A percentile compares a stretch with the other conserved stretches of the same genome.
phyloP scores from a whole-genome alignment of 1,140 invertebrate genomes.

The Heliothis subflexa region DNA sequence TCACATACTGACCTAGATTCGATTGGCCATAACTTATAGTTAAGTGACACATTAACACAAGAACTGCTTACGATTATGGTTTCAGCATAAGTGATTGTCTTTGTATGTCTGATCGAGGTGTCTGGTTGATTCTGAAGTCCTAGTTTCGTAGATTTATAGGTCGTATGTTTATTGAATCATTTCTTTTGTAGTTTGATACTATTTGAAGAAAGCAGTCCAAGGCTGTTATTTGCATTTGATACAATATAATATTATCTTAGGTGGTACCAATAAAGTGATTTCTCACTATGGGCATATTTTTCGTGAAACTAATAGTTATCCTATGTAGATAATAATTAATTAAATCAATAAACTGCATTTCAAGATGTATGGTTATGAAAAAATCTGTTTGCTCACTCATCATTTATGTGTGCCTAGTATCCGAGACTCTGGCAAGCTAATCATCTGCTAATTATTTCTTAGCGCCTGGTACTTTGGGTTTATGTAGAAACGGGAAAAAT shows the following conservation, averaged over 20 bases:
- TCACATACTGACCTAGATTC: constrained; percentile 20
- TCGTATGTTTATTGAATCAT: neutral
- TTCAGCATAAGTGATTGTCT: neutral
- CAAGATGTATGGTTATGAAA: neutral
- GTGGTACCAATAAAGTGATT: too few relatives aligned
- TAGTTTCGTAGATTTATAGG: constrained; percentile 1
- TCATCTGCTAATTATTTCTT: neutral
- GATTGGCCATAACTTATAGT: constrained; percentile 14
- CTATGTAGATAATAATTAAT: too few relatives aligned
- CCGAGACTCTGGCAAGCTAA: neutral
- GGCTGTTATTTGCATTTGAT: neutral
- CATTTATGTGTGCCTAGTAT: constrained; percentile 11
- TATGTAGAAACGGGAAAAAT: too few relatives aligned
- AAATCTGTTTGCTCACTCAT: neutral
- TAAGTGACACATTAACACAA: constrained; percentile 11
- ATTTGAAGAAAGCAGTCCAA: neutral
- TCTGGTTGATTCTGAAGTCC: constrained; percentile 14
- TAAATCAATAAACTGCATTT: too few relatives aligned
- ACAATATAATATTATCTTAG: too few relatives aligned
- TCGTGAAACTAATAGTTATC: too few relatives aligned
- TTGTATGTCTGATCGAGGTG: neutral
- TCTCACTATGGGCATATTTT: too few relatives aligned
- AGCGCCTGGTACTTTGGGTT: neutral
- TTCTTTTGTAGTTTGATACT: neutral
- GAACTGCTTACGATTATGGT: neutral